These are phyloP conservation scores for Pelmatolapia mariae DNA, from an alignment of 2,113 vertebrate species.

Conservation along the genomic window DNA sequence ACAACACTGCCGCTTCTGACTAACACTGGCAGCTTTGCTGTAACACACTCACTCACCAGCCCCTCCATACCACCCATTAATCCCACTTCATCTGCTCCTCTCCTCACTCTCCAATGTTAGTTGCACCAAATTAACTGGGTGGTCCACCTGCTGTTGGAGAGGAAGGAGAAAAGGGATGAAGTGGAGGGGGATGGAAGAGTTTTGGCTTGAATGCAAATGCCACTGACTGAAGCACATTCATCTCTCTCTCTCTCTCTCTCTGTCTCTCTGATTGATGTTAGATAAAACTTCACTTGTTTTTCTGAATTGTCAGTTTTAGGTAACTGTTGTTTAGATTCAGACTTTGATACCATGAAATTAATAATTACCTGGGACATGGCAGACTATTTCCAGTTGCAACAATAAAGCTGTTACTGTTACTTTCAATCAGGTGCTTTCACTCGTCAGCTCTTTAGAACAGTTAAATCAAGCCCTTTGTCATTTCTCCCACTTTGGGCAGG, in stretches of 20 bases:
- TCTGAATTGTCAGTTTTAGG: background rate
- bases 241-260: background rate
- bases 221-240: background rate
- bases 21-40: conserved; percentile 39
- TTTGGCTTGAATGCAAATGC: background rate
- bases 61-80: background rate
- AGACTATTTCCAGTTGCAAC: background rate
- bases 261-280: background rate
- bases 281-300: background rate
- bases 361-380: background rate
- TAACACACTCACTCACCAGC: background rate
- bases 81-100: background rate
- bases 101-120: background rate
- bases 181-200: background rate
- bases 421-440: background rate
- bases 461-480: background rate
- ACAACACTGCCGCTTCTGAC: conserved; percentile 66
- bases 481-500: background rate
- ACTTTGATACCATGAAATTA: background rate
- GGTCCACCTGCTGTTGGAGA: background rate
- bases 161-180: background rate
- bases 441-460: background rate
- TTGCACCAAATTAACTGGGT: background rate
- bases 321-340: background rate
- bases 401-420: background rate